A percentile compares a stretch with the other conserved stretches of the same genome.
phyloP scores from a whole-genome alignment of 2,797 vertebrate species.

The Anableps anableps region DNA sequence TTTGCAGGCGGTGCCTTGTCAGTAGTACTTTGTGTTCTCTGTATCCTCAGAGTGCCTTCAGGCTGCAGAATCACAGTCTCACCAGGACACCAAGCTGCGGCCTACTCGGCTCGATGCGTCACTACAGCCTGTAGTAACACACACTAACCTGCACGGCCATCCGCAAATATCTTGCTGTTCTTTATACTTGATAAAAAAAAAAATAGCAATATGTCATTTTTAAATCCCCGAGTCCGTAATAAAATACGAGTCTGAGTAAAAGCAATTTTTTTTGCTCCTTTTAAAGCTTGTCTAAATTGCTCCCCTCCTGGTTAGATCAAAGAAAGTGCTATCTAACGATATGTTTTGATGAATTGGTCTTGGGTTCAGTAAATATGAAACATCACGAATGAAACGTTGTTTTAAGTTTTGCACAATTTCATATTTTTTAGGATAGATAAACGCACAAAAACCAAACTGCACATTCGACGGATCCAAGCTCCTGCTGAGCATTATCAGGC shows the following conservation, averaged over 20 bases:
- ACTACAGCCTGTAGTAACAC: constrained; percentile 13
- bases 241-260: not conserved
- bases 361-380: not conserved
- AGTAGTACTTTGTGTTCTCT: constrained; percentile 38
- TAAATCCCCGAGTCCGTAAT: not conserved
- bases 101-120: constrained; percentile 19
- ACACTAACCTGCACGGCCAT: not conserved
- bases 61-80: constrained; percentile 56
- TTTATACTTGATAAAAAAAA: constrained; percentile 5
- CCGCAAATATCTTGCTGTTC: not conserved
- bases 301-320: not conserved
- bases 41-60: constrained; percentile 43
- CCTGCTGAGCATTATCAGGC: constrained; percentile 43
- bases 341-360: not conserved
- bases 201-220: not conserved
- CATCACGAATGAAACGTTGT: not conserved
- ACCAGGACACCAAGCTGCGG: constrained; percentile 42
- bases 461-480: not conserved
- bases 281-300: not conserved
- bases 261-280: not conserved
- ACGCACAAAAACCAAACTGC: not conserved
- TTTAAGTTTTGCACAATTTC: not conserved
- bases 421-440: not conserved
- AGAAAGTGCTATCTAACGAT: not conserved
- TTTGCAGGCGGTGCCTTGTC: constrained; percentile 58